Percentiles rank a stretch among this genome's conserved stretches.
phyloP scores from a whole-genome alignment of 2,797 vertebrate species.

The Myotis vivesi region DNA sequence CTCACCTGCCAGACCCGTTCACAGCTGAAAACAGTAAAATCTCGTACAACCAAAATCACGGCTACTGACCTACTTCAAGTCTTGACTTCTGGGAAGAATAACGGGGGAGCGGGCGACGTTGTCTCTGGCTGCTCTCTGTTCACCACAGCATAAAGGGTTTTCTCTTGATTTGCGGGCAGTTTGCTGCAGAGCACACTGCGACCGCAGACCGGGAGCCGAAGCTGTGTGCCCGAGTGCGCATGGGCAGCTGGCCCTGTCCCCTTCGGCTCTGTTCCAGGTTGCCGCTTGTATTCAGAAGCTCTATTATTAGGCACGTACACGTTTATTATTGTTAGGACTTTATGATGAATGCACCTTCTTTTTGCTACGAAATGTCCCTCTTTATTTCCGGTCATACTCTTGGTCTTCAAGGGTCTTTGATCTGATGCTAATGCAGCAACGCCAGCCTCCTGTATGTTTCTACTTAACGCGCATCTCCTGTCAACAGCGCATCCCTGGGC shows the following conservation, averaged over 20 bases:
- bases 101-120: neutral
- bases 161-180: accelerated
- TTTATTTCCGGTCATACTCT: neutral
- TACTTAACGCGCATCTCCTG: neutral
- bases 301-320: neutral
- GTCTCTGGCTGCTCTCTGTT: neutral
- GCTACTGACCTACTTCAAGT: neutral
- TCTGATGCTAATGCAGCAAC: neutral
- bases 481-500: neutral
- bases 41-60: neutral
- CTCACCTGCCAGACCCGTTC: neutral
- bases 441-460: neutral
- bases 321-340: neutral
- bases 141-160: neutral
- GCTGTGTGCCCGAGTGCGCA: accelerated
- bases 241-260: neutral
- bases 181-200: accelerated
- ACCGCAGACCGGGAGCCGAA: accelerated
- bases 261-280: neutral
- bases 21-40: neutral
- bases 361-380: neutral
- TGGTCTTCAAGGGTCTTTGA: neutral
- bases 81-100: neutral
- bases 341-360: no score
- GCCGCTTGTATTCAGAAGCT: accelerated